A percentile compares a stretch with the other conserved stretches of the same genome.
phyloP scores from a whole-genome alignment of 2,888 invertebrate genomes.

The Syritta pipiens region DNA sequence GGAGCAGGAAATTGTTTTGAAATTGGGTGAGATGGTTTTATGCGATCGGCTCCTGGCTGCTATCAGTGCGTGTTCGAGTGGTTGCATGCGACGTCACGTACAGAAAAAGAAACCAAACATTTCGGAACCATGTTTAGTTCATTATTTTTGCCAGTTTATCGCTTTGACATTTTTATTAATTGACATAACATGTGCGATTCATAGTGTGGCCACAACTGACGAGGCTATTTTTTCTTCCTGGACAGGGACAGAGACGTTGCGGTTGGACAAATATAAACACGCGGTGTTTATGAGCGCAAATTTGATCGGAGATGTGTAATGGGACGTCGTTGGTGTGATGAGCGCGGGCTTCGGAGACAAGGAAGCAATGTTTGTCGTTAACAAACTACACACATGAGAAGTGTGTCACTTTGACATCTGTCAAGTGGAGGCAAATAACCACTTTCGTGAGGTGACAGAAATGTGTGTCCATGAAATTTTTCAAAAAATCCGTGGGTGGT shows the following conservation, averaged over 20 bases:
- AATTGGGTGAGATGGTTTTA: constrained; percentile 57
- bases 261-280: constrained; percentile 40
- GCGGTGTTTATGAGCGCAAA: constrained; percentile 54
- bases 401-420: too few species aligned
- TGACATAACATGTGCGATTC: constrained; percentile 65
- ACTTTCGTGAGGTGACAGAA: too few species aligned
- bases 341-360: too few species aligned
- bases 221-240: constrained; percentile 44
- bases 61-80: constrained; percentile 57
- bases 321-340: constrained; percentile 32
- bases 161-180: constrained; percentile 67
- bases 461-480: too few species aligned
- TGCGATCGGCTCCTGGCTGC: constrained; percentile 21
- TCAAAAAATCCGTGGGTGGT: too few species aligned
- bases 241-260: constrained; percentile 1
- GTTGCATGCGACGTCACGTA: constrained; percentile 45
- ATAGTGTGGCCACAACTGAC: constrained; percentile 33
- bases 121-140: constrained; percentile 64
- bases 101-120: background rate
- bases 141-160: constrained; percentile 62
- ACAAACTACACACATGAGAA: too few species aligned
- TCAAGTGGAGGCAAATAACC: too few species aligned
- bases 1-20: constrained; percentile 54
- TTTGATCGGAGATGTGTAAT: constrained; percentile 39
- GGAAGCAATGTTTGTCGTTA: too few species aligned